Evolutionary conservation across 2,888 invertebrate genomes (phyloP).

Genomic region (Criorhina ranunculi): DNA sequence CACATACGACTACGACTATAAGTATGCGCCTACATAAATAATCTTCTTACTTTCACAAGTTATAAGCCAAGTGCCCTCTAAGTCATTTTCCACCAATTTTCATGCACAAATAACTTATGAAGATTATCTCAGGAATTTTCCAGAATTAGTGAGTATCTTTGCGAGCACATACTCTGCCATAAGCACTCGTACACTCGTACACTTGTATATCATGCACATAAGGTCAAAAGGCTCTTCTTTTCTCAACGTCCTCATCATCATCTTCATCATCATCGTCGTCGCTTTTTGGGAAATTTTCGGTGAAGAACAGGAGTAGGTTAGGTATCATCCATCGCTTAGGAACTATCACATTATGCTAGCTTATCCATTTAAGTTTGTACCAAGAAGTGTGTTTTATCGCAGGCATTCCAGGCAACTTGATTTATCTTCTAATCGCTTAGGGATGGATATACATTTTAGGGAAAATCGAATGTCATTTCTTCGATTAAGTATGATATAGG

Average conservation of each 20-base stretch:
- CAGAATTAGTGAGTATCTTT: constrained; percentile 10
- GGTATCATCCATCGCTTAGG: neutral
- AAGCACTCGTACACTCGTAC: neutral
- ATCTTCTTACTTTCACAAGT: neutral
- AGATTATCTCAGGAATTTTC: constrained; percentile 28
- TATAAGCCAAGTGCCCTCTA: neutral
- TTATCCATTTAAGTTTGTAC: constrained; percentile 26
- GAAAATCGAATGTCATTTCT: constrained; percentile 21
- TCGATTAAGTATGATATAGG: too few relatives aligned
- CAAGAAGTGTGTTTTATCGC: neutral
- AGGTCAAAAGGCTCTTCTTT: constrained; percentile 1
- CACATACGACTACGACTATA: neutral
- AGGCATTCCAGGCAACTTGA: constrained; percentile 8
- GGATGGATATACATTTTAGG: constrained; percentile 9
- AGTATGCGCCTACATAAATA: neutral
- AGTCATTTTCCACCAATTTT: constrained; percentile 24
- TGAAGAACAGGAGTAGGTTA: too few relatives aligned
- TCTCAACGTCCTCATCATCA: too few relatives aligned
- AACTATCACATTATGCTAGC: constrained; percentile 34
- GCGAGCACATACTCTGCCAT: neutral
- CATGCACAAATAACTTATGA: constrained; percentile 22
- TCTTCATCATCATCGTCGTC: neutral
- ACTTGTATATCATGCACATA: neutral
- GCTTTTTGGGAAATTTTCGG: neutral
- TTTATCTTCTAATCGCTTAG: constrained; percentile 29